Evolutionary conservation across 2,113 vertebrate species (phyloP).

Genomic region (Opisthocomus hoazin): DNA sequence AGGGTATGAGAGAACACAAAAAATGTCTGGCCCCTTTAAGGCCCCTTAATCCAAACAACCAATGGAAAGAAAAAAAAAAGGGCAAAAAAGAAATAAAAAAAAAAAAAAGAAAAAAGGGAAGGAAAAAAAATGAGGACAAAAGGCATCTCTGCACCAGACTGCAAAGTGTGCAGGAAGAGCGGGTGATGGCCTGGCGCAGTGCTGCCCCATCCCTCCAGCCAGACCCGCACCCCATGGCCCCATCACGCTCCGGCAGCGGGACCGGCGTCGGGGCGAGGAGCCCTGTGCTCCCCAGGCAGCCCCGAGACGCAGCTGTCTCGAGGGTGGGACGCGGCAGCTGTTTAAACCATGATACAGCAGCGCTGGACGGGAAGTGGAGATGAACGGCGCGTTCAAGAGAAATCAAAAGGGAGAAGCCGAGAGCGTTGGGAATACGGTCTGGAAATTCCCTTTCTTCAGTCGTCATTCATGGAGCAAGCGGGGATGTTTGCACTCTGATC

Average conservation of each 20-base stretch:
- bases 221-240: background rate
- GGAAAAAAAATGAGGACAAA: background rate
- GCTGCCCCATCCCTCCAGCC: background rate
- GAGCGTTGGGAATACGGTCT: accelerated
- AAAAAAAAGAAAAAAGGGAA: background rate
- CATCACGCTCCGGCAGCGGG: accelerated
- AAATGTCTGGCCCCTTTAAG: slow-evolving; percentile 64
- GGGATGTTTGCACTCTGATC: background rate
- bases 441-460: slow-evolving; percentile 3
- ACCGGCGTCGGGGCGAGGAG: background rate
- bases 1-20: slow-evolving; percentile 63
- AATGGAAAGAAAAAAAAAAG: background rate
- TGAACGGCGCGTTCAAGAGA: background rate
- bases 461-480: background rate
- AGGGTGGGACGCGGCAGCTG: slow-evolving; percentile 55
- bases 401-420: background rate
- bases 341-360: slow-evolving; percentile 15
- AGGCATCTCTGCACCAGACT: background rate
- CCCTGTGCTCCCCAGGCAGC: background rate
- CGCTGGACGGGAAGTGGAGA: background rate
- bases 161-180: background rate
- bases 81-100: accelerated
- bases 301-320: background rate
- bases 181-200: background rate
- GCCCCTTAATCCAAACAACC: slow-evolving; percentile 63